These are phyloP conservation scores for Pinctada fucata DNA, from an alignment of 2,888 invertebrate genomes.

Conservation along the genomic window DNA sequence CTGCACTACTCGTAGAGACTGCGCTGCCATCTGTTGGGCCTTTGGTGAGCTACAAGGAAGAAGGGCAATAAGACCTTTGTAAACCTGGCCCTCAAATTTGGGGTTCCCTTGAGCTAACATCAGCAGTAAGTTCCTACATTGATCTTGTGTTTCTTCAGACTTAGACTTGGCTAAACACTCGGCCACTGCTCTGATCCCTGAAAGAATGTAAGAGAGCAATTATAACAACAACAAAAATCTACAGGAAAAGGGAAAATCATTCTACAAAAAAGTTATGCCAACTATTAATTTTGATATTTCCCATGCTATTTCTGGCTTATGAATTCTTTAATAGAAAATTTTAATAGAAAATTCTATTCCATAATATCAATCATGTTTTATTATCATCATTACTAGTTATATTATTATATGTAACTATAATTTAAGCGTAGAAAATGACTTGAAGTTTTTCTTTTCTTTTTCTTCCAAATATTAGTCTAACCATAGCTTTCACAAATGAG, in stretches of 20 bases:
- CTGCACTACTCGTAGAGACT: constrained; percentile 74
- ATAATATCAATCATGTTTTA: too few species aligned
- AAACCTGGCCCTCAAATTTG: constrained; percentile 76
- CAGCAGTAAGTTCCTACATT: constrained; percentile 72
- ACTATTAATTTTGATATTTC: too few species aligned
- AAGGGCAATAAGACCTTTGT: constrained; percentile 77
- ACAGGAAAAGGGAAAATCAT: neutral
- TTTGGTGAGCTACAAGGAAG: constrained; percentile 77
- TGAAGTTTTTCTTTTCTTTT: too few species aligned
- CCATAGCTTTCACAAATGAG: constrained; percentile 77
- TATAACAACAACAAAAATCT: neutral
- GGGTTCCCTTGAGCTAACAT: constrained; percentile 76
- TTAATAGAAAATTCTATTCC: too few species aligned
- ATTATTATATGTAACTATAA: too few species aligned
- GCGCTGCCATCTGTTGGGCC: constrained; percentile 77
- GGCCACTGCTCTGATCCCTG: constrained; percentile 76
- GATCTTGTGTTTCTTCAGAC: constrained; percentile 75
- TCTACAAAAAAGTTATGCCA: too few species aligned
- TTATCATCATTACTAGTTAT: too few species aligned
- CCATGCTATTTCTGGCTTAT: too few species aligned
- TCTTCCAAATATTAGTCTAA: constrained; percentile 38
- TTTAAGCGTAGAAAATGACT: too few species aligned
- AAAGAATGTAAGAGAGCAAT: neutral
- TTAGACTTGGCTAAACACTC: constrained; percentile 77
- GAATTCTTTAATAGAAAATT: too few species aligned